Conservation (phyloP, 2,888 invertebrate species). For the Margaritifera margaritifera region DNA sequence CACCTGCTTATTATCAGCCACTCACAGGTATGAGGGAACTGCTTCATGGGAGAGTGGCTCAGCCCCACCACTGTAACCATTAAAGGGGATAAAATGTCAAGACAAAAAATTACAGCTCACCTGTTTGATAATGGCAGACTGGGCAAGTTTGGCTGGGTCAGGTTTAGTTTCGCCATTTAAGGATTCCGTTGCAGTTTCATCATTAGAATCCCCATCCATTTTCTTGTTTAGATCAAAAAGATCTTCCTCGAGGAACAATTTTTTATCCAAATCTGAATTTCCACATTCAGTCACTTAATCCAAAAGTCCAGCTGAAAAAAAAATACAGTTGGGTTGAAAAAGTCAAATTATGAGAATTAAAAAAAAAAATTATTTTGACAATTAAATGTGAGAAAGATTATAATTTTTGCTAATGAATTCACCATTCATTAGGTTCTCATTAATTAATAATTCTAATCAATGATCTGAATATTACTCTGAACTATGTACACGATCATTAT, state of each 20-base stretch:
- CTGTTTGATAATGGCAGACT: slow-evolving; percentile 72
- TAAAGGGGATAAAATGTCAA: neutral
- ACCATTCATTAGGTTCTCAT: neutral
- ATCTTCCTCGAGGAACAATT: too few relatives aligned
- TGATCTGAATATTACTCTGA: too few relatives aligned
- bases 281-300: too few relatives aligned
- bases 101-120: slow-evolving; percentile 40
- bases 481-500: too few relatives aligned
- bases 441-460: too few relatives aligned
- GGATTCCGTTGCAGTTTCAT: slow-evolving; percentile 60
- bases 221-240: slow-evolving; percentile 2
- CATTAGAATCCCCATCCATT: slow-evolving; percentile 69
- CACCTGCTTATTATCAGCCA: neutral
- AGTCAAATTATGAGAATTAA: too few relatives aligned
- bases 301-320: too few relatives aligned
- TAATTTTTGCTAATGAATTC: slow-evolving; percentile 12
- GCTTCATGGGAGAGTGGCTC: neutral
- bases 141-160: slow-evolving; percentile 69
- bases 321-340: too few relatives aligned
- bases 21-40: neutral
- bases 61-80: neutral
- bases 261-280: too few relatives aligned
- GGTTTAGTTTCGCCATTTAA: slow-evolving; percentile 70
- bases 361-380: too few relatives aligned
- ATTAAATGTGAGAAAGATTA: too few relatives aligned